Conservation (phyloP, 2,797 vertebrate species). For the Microhierax caerulescens region DNA sequence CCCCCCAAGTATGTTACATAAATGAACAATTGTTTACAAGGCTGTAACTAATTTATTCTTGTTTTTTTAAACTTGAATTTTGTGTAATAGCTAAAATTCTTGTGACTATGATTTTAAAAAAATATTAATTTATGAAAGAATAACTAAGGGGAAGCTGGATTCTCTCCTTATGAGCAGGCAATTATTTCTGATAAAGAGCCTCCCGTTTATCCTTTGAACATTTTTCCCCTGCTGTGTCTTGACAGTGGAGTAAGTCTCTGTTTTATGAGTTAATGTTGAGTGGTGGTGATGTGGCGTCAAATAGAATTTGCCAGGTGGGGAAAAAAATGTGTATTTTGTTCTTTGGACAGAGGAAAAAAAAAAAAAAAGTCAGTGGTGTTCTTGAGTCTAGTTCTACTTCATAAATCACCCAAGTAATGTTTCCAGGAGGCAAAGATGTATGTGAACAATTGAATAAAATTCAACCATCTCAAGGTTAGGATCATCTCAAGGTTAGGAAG, state of each 20-base stretch:
- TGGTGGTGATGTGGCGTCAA: constrained; percentile 65
- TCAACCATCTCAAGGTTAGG: constrained; percentile 15
- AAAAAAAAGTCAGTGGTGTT: constrained; percentile 47
- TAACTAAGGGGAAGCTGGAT: constrained; percentile 81
- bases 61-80: constrained; percentile 79
- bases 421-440: constrained; percentile 48
- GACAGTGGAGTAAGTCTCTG: constrained; percentile 66
- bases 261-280: constrained; percentile 60
- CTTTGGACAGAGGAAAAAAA: constrained; percentile 6
- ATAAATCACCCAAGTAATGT: constrained; percentile 40
- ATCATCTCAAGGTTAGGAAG: constrained; percentile 39
- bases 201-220: constrained; percentile 34
- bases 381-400: constrained; percentile 41
- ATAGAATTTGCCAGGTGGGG: constrained; percentile 60
- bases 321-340: constrained; percentile 48
- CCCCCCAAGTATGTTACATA: constrained; percentile 76
- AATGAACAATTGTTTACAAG: constrained; percentile 85
- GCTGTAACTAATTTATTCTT: constrained; percentile 91
- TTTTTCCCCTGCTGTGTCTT: constrained; percentile 58
- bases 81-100: constrained; percentile 76
- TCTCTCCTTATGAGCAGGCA: constrained; percentile 74
- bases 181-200: constrained; percentile 58
- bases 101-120: constrained; percentile 79
- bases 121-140: constrained; percentile 83
- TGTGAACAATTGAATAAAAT: constrained; percentile 11